Evolutionary conservation across 2,113 vertebrate species (phyloP).

Genomic region (Triplophysa siluroides): DNA sequence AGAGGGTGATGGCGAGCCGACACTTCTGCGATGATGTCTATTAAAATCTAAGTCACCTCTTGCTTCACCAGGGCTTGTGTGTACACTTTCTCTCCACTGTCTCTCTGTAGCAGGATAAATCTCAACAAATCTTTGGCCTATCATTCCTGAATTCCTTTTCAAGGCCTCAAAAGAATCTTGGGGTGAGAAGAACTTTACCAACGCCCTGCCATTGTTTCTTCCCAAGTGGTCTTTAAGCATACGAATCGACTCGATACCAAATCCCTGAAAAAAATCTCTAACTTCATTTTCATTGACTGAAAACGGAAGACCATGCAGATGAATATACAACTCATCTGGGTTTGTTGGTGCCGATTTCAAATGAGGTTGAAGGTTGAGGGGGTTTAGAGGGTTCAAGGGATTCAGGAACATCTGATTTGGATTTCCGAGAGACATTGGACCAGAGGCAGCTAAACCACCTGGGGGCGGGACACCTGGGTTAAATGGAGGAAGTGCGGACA

Average conservation of each 20-base stretch:
- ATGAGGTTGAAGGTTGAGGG: constrained; percentile 87
- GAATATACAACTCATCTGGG: constrained; percentile 89
- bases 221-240: constrained; percentile 89
- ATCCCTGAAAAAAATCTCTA: constrained; percentile 93
- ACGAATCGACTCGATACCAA: constrained; percentile 86
- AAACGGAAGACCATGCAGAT: constrained; percentile 93
- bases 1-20: constrained; percentile 78
- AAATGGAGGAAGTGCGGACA: constrained; percentile 85
- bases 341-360: constrained; percentile 86
- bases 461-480: constrained; percentile 82
- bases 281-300: constrained; percentile 88
- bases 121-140: constrained; percentile 96
- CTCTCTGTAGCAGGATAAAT: constrained; percentile 90
- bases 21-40: constrained; percentile 65
- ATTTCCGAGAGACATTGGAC: constrained; percentile 82
- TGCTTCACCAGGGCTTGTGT: constrained; percentile 74
- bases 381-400: constrained; percentile 85
- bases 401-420: constrained; percentile 92
- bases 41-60: constrained; percentile 62
- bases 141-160: constrained; percentile 89
- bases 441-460: constrained; percentile 85
- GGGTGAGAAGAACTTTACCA: constrained; percentile 93
- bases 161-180: constrained; percentile 96
- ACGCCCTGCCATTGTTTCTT: constrained; percentile 88
- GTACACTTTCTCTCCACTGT: constrained; percentile 86